These are phyloP conservation scores for Corythaeola cristata DNA, from an alignment of 2,113 vertebrate species.

Conservation along the genomic window DNA sequence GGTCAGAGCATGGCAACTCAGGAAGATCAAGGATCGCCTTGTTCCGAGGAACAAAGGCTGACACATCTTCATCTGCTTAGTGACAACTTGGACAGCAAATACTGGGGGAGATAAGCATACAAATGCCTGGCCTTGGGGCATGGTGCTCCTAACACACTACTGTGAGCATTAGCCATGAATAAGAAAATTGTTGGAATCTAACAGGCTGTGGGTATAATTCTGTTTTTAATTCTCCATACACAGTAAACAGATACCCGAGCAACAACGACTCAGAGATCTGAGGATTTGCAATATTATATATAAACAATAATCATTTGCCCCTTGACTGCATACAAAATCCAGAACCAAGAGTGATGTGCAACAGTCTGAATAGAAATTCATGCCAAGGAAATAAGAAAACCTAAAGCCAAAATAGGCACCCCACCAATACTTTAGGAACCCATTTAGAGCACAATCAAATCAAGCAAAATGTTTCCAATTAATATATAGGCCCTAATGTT, in stretches of 20 bases:
- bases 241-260: background rate
- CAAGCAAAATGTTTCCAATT: background rate
- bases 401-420: background rate
- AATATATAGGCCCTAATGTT: background rate
- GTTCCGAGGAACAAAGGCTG: background rate
- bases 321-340: background rate
- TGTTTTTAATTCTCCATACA: background rate
- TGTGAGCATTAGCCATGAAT: background rate
- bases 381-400: background rate
- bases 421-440: background rate
- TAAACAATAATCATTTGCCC: background rate
- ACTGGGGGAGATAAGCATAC: background rate
- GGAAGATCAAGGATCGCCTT: background rate
- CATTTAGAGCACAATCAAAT: background rate
- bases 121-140: background rate
- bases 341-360: background rate
- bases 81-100: background rate
- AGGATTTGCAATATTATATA: background rate
- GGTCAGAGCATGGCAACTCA: background rate
- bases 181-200: background rate
- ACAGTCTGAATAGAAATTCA: background rate
- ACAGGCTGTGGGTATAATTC: background rate
- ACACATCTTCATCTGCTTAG: background rate
- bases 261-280: background rate
- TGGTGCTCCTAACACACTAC: background rate